phyloP scores from a whole-genome alignment of 2,888 invertebrate species.

The Celastrina argiolus region DNA sequence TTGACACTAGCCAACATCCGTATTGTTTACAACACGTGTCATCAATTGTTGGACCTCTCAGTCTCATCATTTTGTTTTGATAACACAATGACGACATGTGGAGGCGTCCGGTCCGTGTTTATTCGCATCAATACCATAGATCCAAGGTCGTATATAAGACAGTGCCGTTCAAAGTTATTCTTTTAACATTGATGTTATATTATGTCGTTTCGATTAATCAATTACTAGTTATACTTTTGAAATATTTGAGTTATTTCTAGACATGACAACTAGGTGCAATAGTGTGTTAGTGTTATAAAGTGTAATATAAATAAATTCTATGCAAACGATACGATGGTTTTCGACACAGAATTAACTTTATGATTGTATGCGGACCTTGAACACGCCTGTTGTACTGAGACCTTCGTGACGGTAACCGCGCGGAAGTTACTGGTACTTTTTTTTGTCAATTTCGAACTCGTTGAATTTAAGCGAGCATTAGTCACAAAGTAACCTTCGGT shows the following conservation, averaged over 20 bases:
- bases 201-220: background rate
- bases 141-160: conserved; percentile 31
- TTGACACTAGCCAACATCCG: no score
- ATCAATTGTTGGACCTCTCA: background rate
- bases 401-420: conserved; percentile 76
- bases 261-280: no score
- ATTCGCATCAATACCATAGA: conserved; percentile 21
- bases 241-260: no score
- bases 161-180: conserved; percentile 10
- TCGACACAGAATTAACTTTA: conserved; percentile 67
- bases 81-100: conserved; percentile 29
- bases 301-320: background rate
- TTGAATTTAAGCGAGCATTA: conserved; percentile 70
- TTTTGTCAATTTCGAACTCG: conserved; percentile 73
- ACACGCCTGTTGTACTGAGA: conserved; percentile 69
- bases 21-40: background rate
- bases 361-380: conserved; percentile 76
- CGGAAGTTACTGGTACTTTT: conserved; percentile 72
- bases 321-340: conserved; percentile 51
- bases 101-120: conserved; percentile 27
- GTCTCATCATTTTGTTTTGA: conserved; percentile 23
- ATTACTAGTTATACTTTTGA: no score
- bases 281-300: no score
- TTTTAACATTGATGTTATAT: background rate
- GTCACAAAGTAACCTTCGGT: conserved; percentile 63